Base-by-base conservation (phyloP, 2,888 invertebrate genomes). In the Dryobotodes eremita region DNA sequence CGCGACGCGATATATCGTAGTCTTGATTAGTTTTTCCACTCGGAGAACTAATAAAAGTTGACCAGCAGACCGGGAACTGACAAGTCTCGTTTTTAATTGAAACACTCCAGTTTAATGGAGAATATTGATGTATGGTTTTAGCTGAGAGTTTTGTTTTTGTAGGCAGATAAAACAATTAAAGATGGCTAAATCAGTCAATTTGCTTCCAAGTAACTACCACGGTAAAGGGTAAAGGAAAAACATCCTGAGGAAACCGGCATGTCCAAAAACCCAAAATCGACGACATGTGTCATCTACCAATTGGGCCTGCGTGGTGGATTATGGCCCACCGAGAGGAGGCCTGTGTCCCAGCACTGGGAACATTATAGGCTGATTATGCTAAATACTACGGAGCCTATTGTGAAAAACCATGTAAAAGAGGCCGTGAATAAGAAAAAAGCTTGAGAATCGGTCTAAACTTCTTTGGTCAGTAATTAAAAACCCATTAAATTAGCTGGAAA, bases 11-110 rank as follows among this genome's bases (percentile, higher is more conserved):
- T 95, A 94, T 94, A 95, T 95, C 91, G 94, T 89, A 90, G 90
- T 92, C 94, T 95, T 94, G 94, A 95, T 95, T 95, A 95, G 95
- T 95, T 95, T 95, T 94, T 93, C 94, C 92, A 92, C 94, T 95
- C 90, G 84, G 89, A 83, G 90, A 95, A 95, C 93, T 95, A 95
- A 96, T 96, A 95, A 95, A 96, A 96, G 92, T 95, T 95, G 94
- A 94, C 94, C 94, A 95, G 93, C 92, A 92, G 91, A 92, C 93
- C 92, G 93, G 90, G 89, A 92, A 92, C 92, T 92, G 86, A 88
- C 91, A 91, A 83, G 80, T 89, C 88, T 83, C 92, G 90, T 93
- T 94, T 95, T 95, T 95, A 95, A 95, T 95, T 95, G 93, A 94
- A 95, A 93, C 91, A 78, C 76, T 82, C 57, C 72, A 75, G 71